These are phyloP conservation scores for Melanocharis versteri DNA, from an alignment of 2,113 vertebrate species.

Conservation along the genomic window DNA sequence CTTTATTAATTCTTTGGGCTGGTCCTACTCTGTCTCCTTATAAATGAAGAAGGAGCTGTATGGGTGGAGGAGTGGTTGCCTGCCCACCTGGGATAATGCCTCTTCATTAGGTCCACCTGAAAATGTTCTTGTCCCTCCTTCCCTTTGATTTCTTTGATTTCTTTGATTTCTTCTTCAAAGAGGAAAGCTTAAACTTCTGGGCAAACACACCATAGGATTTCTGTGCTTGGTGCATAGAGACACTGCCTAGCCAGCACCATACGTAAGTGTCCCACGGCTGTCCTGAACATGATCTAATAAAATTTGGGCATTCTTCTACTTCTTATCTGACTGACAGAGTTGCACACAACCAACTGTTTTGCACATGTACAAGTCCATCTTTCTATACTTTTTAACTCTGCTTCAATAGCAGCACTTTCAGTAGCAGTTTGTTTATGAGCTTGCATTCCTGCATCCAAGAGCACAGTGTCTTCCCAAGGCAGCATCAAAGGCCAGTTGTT, in stretches of 20 bases:
- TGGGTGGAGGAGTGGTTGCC: background rate
- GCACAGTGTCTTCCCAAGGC: background rate
- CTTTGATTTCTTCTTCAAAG: background rate
- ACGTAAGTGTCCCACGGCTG: background rate
- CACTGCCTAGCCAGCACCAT: background rate
- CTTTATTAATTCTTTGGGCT: background rate
- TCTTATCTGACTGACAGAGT: background rate
- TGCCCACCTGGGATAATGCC: background rate
- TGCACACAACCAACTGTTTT: background rate
- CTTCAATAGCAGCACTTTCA: background rate
- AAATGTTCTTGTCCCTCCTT: background rate
- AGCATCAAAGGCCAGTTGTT: background rate
- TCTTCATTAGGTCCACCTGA: background rate
- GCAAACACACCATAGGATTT: background rate
- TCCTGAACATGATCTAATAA: background rate
- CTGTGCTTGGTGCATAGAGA: background rate
- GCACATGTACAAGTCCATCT: background rate
- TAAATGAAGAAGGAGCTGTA: background rate
- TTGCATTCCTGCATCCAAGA: background rate
- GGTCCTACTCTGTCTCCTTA: background rate
- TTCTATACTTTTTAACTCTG: background rate
- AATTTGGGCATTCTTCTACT: background rate
- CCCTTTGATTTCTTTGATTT: background rate
- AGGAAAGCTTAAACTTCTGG: background rate
- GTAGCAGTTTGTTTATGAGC: background rate